Evolutionary conservation across 1,140 invertebrate species (phyloP).

Genomic region (Phenacoccus solenopsis): DNA sequence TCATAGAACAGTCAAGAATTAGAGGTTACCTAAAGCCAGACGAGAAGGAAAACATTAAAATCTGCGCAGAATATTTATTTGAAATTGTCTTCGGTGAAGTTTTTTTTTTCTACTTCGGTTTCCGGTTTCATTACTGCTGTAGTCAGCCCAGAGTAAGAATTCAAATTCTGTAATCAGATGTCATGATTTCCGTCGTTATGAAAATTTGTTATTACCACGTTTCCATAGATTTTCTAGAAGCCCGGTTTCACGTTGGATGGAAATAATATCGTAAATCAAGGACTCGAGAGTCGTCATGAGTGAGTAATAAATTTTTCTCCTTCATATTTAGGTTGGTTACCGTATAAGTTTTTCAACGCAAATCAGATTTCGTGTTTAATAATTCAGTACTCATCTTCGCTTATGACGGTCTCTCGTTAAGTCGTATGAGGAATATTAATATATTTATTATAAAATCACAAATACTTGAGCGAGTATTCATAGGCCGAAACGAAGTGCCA

Average conservation of each 20-base stretch:
- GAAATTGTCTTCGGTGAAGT: background rate
- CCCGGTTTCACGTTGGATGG: background rate
- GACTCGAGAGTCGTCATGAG: background rate
- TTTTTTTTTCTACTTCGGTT: background rate
- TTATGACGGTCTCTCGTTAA: background rate
- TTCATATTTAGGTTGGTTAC: background rate
- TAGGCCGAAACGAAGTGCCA: background rate
- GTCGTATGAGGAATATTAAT: background rate
- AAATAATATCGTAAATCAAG: background rate
- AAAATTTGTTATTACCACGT: background rate
- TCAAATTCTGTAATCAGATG: background rate
- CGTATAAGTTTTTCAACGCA: background rate
- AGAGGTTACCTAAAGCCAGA: background rate
- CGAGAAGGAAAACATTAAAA: background rate
- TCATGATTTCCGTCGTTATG: background rate
- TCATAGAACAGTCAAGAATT: background rate
- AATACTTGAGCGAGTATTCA: background rate
- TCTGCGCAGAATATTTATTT: background rate
- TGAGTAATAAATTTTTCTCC: background rate
- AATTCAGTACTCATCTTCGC: background rate
- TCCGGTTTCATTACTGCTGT: background rate
- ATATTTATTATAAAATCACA: background rate
- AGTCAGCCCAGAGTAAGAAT: background rate
- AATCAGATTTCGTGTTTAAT: background rate
- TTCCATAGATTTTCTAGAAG: background rate